Percentiles rank a stretch among this genome's conserved stretches.
Conservation (phyloP, 2,797 vertebrate species). For the Discoglossus pictus region DNA sequence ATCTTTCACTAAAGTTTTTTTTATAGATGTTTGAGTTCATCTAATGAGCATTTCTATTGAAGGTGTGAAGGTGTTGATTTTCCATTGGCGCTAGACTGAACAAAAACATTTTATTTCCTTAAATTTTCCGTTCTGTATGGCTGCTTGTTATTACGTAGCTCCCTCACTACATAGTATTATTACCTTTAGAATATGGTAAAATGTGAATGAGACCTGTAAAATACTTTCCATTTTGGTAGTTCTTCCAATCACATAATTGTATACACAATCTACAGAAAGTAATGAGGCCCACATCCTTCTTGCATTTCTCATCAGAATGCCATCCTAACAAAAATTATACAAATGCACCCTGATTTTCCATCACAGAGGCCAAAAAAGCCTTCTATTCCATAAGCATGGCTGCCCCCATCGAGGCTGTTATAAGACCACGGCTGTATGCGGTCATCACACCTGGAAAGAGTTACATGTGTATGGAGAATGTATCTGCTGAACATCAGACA, state of each 20-base stretch:
- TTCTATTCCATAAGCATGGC: conserved; percentile 41
- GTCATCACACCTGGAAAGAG: conserved; percentile 46
- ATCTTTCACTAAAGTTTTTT: too few species aligned
- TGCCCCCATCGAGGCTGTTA: conserved; percentile 43
- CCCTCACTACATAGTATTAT: too few species aligned
- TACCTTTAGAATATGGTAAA: too few species aligned
- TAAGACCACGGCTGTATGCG: conserved; percentile 34
- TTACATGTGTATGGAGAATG: conserved; percentile 39
- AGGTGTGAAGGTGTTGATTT: too few species aligned
- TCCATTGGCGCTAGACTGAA: too few species aligned
- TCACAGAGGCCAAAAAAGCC: conserved; percentile 28
- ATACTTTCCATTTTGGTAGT: neutral
- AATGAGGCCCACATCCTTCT: conserved; percentile 28
- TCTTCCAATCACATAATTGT: neutral
- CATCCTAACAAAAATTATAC: conserved; percentile 10
- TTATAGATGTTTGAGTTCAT: too few species aligned
- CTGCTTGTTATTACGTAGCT: too few species aligned
- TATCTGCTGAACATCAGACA: conserved; percentile 41
- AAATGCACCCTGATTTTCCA: conserved; percentile 38
- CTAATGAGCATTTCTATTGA: too few species aligned
- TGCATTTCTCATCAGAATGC: conserved; percentile 28
- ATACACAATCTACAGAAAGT: neutral
- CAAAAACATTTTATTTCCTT: too few species aligned
- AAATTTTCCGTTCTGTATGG: too few species aligned
- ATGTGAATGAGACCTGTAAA: neutral